These are phyloP conservation scores for Drosophila infuscata DNA, from an alignment of 2,888 invertebrate genomes.

Conservation along the genomic window DNA sequence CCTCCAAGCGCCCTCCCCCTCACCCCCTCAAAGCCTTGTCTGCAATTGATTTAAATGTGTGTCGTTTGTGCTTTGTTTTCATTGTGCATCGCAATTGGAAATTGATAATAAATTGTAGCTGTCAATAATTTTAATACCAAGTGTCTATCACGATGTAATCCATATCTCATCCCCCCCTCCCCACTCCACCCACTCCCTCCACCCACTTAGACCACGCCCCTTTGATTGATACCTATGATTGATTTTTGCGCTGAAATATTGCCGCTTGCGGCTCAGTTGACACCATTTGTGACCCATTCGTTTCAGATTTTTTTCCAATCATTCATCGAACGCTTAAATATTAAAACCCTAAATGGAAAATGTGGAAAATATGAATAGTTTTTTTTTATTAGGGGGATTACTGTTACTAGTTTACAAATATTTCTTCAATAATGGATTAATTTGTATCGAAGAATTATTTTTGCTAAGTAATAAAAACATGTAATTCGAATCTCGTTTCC, in stretches of 20 bases:
- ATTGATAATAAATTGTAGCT: conserved; percentile 82
- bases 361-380: not conserved
- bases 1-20: not conserved
- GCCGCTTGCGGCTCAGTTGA: conserved; percentile 38
- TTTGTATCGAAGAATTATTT: not conserved
- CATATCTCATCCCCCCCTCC: conserved; percentile 1
- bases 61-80: conserved; percentile 43
- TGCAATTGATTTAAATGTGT: conserved; percentile 68
- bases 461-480: too few species aligned
- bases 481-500: too few species aligned
- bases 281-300: conserved; percentile 14
- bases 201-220: conserved; percentile 24
- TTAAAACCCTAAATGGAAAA: conserved; percentile 3
- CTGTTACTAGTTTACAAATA: not conserved
- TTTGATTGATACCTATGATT: conserved; percentile 51
- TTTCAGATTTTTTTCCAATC: too few species aligned
- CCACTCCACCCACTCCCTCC: not conserved
- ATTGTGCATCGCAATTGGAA: conserved; percentile 39
- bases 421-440: not conserved
- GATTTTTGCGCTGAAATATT: conserved; percentile 55
- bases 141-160: conserved; percentile 71
- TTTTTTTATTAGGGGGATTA: not conserved
- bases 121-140: conserved; percentile 81
- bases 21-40: not conserved
- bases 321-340: not conserved